Evolutionary conservation across 2,113 vertebrate genomes (phyloP), one percentile per base, ranked within the genome.

Genomic region (Anguilla rostrata): DNA sequence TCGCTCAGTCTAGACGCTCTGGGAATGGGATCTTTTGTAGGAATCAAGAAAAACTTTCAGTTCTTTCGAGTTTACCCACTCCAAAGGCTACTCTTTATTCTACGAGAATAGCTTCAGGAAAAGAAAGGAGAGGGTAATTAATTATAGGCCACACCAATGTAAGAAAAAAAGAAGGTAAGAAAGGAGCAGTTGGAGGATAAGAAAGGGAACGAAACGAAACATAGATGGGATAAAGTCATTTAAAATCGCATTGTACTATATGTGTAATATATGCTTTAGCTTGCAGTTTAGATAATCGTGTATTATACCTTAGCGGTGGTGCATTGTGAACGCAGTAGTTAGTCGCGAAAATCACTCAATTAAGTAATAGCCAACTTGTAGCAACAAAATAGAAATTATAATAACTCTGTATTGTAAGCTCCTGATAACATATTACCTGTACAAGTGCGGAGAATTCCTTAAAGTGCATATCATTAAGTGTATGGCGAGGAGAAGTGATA

Each of bases 21-120:
- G 94, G 95, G 94, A 94, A 96, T 96, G 95, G 95, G 95, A 94
- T 93, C 95, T 94, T 88, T 88, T 93, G 93, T 92, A 78, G 90
- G 89, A 90, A 91, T 88, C 87, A 96, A 95, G 95, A 96, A 96
- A 94, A 96, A 92, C 92, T 96, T 94, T 88, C 80, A 91, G 78
- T 96, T 95, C 91, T 96, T 95, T 89, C 93, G 95, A 87, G 90
- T 96, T 88, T 95, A 93, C 90, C 93, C 94, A 88, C 91, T 96
- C 20, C 91, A 94, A 89, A 94, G 91, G 90, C 89, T 96, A 57
- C 95, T 96, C 81, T 96, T 96, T 89, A 95, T 94, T 87, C 91
- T 96, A 81, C 93, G 92, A 91, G 95, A 95, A 95, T 96, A 96
- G 92, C 86, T 91, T 88, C 88, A 14, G 60, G 87, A 86, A 78